Evolutionary conservation across 1,140 invertebrate genomes (phyloP).

Genomic region (Brachionus manjavacas): DNA sequence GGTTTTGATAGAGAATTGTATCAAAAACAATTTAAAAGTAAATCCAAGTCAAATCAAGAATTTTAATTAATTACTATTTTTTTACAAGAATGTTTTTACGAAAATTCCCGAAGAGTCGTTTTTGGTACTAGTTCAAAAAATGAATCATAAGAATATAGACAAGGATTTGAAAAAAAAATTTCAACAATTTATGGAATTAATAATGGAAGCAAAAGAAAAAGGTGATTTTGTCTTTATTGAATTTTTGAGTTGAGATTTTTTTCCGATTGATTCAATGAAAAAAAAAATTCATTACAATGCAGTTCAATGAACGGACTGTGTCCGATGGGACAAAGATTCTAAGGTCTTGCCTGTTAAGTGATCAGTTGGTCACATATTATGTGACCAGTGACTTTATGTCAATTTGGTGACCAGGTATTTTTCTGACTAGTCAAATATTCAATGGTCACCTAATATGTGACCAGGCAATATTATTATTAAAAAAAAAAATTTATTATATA

Average conservation of each 20-base stretch:
- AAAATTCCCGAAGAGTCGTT: conserved; percentile 33
- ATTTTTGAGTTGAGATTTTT: not conserved
- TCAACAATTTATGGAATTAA: conserved; percentile 32
- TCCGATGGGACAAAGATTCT: too few species aligned
- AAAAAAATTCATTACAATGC: too few species aligned
- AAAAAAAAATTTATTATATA: too few species aligned
- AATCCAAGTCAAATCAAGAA: not conserved
- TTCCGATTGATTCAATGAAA: too few species aligned
- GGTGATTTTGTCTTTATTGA: not conserved
- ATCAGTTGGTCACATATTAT: too few species aligned
- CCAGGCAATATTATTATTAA: too few species aligned
- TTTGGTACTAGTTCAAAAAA: conserved; percentile 17
- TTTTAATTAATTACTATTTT: not conserved
- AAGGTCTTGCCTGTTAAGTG: too few species aligned
- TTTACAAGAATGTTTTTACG: not conserved
- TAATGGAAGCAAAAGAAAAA: conserved; percentile 16
- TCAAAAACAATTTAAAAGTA: conserved; percentile 11
- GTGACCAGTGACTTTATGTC: too few species aligned
- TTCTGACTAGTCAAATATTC: too few species aligned
- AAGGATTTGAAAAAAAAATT: conserved; percentile 31
- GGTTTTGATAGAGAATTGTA: not conserved
- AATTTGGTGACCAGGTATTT: too few species aligned
- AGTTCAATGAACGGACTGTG: too few species aligned
- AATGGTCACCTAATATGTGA: too few species aligned
- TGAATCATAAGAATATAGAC: conserved; percentile 30